phyloP scores from a whole-genome alignment of 2,797 vertebrate species.

The Lacerta viridis region DNA sequence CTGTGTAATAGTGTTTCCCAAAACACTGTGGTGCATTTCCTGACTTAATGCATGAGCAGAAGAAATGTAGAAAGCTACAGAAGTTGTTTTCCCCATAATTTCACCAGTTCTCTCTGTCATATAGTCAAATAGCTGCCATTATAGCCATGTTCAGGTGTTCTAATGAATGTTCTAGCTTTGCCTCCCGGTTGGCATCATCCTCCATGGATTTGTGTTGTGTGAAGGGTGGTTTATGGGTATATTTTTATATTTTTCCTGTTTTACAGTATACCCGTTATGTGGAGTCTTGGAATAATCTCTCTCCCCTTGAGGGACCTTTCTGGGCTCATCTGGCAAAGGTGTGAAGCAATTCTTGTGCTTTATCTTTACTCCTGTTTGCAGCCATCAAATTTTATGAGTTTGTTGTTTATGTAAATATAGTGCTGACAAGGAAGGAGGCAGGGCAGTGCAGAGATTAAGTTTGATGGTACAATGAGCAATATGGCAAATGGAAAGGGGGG shows the following conservation, averaged over 20 bases:
- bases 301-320: constrained; percentile 32
- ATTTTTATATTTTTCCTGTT: background rate
- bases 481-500: too few species aligned
- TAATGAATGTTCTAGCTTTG: too few species aligned
- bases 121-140: too few species aligned
- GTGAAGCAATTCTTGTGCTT: constrained; percentile 40
- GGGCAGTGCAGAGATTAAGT: constrained; percentile 55
- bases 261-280: background rate
- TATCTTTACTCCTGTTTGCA: constrained; percentile 37
- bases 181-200: too few species aligned
- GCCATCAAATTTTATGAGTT: constrained; percentile 40
- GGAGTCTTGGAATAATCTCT: background rate
- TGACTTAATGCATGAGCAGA: background rate
- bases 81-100: background rate
- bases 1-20: background rate
- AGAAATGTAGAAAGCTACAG: background rate
- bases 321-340: constrained; percentile 42
- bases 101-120: background rate
- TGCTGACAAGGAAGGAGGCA: constrained; percentile 55
- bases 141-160: background rate
- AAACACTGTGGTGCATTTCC: background rate
- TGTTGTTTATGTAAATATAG: constrained; percentile 66
- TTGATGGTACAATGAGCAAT: constrained; percentile 35
- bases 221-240: background rate
- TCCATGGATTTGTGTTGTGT: background rate